A percentile compares a stretch with the other conserved stretches of the same genome.
These are phyloP conservation scores for Avahi laniger DNA, from an alignment of 2,797 vertebrate genomes.

Conservation along the genomic window DNA sequence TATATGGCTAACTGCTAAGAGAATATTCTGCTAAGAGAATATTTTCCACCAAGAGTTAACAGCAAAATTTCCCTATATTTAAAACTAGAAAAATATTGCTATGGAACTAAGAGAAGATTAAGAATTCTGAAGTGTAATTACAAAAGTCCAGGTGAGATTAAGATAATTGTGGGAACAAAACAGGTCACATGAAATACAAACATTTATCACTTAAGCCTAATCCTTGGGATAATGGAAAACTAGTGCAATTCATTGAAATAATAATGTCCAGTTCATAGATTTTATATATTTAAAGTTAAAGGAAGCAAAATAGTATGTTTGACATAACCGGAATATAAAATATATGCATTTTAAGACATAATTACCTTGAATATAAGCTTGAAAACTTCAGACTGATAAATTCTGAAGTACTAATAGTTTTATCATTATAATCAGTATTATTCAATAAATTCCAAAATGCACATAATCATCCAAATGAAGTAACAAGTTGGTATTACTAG, in stretches of 20 bases:
- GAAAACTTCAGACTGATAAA: neutral
- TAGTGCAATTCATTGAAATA: constrained; percentile 31
- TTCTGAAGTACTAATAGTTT: neutral
- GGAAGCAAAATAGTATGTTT: constrained; percentile 22
- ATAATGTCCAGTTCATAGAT: neutral
- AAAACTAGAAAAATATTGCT: constrained; percentile 29
- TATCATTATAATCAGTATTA: constrained; percentile 5
- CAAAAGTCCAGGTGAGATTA: constrained; percentile 47
- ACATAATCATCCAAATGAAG: neutral
- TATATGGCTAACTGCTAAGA: neutral
- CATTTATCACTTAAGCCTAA: constrained; percentile 53
- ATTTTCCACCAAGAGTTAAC: neutral
- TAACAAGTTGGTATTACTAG: neutral
- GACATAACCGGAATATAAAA: constrained; percentile 21
- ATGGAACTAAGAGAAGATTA: neutral
- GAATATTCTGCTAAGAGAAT: too few species aligned
- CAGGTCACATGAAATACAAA: constrained; percentile 38
- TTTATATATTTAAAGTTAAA: constrained; percentile 12
- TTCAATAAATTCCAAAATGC: neutral
- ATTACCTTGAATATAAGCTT: neutral
- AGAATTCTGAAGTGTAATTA: constrained; percentile 37
- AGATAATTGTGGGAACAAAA: constrained; percentile 44
- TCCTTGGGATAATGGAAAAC: constrained; percentile 47
- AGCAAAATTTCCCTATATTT: neutral
- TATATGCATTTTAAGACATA: constrained; percentile 18